These are phyloP conservation scores for Belgica antarctica DNA, from an alignment of 2,888 invertebrate genomes.

Conservation along the genomic window DNA sequence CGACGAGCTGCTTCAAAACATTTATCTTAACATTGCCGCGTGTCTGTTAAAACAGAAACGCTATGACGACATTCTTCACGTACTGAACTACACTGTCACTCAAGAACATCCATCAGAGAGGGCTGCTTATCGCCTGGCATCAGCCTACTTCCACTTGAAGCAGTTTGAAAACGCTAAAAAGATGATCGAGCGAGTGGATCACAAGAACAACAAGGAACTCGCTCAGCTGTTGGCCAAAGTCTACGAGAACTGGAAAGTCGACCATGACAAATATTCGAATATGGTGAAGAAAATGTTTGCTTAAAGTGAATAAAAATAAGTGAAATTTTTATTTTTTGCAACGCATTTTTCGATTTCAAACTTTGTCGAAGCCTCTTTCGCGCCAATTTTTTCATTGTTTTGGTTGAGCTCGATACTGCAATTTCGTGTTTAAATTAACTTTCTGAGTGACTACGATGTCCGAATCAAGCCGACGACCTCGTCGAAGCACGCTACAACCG, in stretches of 20 bases:
- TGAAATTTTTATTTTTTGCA: too few species aligned
- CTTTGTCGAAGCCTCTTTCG: too few species aligned
- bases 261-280: slow-evolving; percentile 60
- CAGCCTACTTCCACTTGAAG: slow-evolving; percentile 58
- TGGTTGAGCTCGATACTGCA: too few species aligned
- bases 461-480: neutral
- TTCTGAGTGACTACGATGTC: too few species aligned
- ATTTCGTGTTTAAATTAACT: too few species aligned
- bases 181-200: slow-evolving; percentile 58
- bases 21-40: slow-evolving; percentile 80
- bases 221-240: slow-evolving; percentile 61
- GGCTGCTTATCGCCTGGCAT: slow-evolving; percentile 57
- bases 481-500: neutral
- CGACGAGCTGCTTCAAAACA: slow-evolving; percentile 61
- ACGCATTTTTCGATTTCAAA: neutral
- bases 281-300: slow-evolving; percentile 59
- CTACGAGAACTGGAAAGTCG: slow-evolving; percentile 60
- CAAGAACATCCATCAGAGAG: slow-evolving; percentile 54
- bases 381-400: too few species aligned
- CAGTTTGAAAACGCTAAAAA: slow-evolving; percentile 66
- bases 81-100: slow-evolving; percentile 58
- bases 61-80: slow-evolving; percentile 64
- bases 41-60: slow-evolving; percentile 71
- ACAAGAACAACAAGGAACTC: slow-evolving; percentile 67
- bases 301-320: slow-evolving; percentile 41